A percentile compares a stretch with the other conserved stretches of the same genome.
Evolutionary conservation across 2,797 vertebrate genomes (phyloP).

Genomic region (Scomberomorus guttatus): DNA sequence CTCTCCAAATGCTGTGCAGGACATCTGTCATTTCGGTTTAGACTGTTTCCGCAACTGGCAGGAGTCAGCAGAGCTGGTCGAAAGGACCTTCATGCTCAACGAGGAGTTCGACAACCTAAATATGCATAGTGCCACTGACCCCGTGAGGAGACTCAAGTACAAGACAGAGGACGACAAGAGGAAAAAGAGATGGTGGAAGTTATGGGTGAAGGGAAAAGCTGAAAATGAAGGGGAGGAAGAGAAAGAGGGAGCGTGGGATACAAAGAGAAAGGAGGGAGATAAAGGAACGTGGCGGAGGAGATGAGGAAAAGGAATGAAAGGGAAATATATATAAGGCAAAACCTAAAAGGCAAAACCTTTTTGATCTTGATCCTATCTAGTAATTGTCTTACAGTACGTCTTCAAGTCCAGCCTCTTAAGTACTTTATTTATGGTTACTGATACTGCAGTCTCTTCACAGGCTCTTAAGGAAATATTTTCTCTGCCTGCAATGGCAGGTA

Average conservation of each 20-base stretch:
- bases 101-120: slow-evolving; percentile 87
- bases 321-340: not conserved
- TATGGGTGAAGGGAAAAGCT: slow-evolving; percentile 52
- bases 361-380: slow-evolving; percentile 11
- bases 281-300: slow-evolving; percentile 57
- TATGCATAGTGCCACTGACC: slow-evolving; percentile 87
- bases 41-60: slow-evolving; percentile 92
- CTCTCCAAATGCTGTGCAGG: slow-evolving; percentile 85
- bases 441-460: slow-evolving; percentile 1
- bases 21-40: slow-evolving; percentile 84
- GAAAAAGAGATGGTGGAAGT: slow-evolving; percentile 76
- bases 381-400: slow-evolving; percentile 1
- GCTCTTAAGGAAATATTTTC: not conserved
- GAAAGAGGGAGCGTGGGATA: slow-evolving; percentile 47
- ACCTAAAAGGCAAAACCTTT: not conserved
- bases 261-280: slow-evolving; percentile 49
- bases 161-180: slow-evolving; percentile 86
- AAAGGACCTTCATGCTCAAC: slow-evolving; percentile 90
- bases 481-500: not conserved
- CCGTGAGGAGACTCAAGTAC: slow-evolving; percentile 88
- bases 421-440: slow-evolving; percentile 2
- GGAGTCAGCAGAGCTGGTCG: slow-evolving; percentile 90
- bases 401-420: slow-evolving; percentile 14
- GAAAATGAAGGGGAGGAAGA: slow-evolving; percentile 39
- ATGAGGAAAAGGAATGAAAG: slow-evolving; percentile 28